Base-by-base conservation (phyloP, 2,113 vertebrate species). In the Bos indicus region DNA sequence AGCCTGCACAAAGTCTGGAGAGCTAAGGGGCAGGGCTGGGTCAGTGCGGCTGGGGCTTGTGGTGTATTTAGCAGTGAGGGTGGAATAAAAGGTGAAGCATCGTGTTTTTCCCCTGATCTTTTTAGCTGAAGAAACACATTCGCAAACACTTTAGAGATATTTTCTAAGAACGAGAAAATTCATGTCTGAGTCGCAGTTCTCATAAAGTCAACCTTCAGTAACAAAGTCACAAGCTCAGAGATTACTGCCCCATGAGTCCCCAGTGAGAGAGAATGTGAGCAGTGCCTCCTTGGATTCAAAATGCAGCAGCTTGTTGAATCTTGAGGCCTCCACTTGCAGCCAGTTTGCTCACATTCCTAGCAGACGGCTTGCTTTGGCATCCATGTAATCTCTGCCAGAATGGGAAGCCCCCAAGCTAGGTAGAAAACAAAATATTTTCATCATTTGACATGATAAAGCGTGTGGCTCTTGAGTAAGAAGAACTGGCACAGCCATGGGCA, bases 271-370 rank as follows among this genome's bases (percentile, higher is more conserved):
- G 89, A 89, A 15, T 2, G 10, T 14, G 51, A 86, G 46, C 13
- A 46, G 62, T 48, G 78, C 59, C 77, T 96, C 56, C 33, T 67
- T 36, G 12, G 26, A 4, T 36, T 95, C 46, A 54, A 48, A 40
- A 80, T 1, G 57, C 67, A 78, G 80, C 57, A 82, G 93, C 98
- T 91, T 97, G 97, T 97, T 80, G 91, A 67, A 78, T 94, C 96
- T 84, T 89, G 94, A 97, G 95, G 96, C 46, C 60, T 87, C 64
- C 0, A 1, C 43, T 59, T 90, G 4, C 62, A 96, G 97, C 97
- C 94, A 96, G 97, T 97, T 95, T 4, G 90, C 92, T 86, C 62
- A 93, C 95, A 98, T 98, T 98, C 97, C 96, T 91, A 26, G 91
- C 82, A 36, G 94, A 33, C 12, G 2, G 21, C 36, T 71, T 4